Evolutionary conservation across 2,797 vertebrate genomes (phyloP), one percentile per base, ranked within the genome.

Genomic region (Periophthalmus magnuspinnatus): DNA sequence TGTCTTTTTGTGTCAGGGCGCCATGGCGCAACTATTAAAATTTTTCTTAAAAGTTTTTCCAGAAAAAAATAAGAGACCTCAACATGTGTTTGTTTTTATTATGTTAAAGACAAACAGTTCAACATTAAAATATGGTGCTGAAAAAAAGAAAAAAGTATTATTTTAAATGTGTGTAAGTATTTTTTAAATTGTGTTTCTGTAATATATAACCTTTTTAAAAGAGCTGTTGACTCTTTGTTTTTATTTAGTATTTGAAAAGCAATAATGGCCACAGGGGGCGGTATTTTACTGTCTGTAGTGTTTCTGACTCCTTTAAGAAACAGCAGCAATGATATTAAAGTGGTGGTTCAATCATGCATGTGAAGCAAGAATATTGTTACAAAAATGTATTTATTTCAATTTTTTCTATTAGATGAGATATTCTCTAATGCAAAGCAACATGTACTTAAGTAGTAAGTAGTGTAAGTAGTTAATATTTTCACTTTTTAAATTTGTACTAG

Each of bases 191-290:
- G 72, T 90, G 86, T 93, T 91, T 90, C 91, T 95, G 93, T 95
- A 95, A 95, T 94, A 95, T 94, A 96, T 93, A 82, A 92, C 90
- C 92, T 95, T 93, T 93, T 89, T 89, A 93, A 94, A 94, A 93
- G 92, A 93, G 92, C 91, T 92, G 86, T 78, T 90, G 78, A 90
- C 88, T 89, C 93, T 76, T 87, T 85, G 91, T 90, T 90, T 90
- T 92, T 89, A 68, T 92, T 92, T 4, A 50, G 55, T 17, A n/a
- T 71, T 24, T 2, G 21, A 34, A 4, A 56, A 58, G 16, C 24
- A 60, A 60, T 19, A 2, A 59, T 56, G 54, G 10, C 21, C 54
- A 56, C 54, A 56, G n/a, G 22, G n/a, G 54, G 54, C 54, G 8
- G 22, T 24, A 56, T 28, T 56, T 24, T 50, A n/a, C 48, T 19